Evolutionary conservation across 2,888 invertebrate genomes (phyloP).

Genomic region (Alentia gelatinosa): DNA sequence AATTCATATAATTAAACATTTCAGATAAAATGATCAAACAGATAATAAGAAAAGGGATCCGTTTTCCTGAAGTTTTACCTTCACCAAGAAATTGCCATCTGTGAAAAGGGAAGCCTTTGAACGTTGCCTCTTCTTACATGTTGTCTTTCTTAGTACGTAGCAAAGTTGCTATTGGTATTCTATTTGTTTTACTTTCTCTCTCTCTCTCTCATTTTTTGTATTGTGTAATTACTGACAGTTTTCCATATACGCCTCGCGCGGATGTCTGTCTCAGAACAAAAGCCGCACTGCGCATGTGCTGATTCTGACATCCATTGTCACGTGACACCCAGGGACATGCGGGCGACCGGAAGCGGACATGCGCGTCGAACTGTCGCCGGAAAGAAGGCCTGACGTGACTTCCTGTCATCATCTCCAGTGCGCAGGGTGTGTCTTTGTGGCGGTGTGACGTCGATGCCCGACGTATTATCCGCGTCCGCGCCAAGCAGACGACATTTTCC

Average conservation of each 20-base stretch:
- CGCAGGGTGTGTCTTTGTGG: background rate
- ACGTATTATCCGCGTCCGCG: background rate
- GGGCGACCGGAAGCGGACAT: background rate
- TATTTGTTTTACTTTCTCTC: too few relatives aligned
- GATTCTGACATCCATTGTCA: background rate
- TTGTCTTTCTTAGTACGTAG: too few relatives aligned
- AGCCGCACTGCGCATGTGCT: background rate
- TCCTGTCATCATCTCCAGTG: conserved; percentile 3
- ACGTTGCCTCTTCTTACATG: too few relatives aligned
- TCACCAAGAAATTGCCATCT: too few relatives aligned
- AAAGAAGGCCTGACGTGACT: conserved; percentile 12
- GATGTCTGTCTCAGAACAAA: background rate
- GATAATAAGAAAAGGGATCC: too few relatives aligned
- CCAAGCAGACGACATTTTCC: background rate
- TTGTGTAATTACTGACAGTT: background rate
- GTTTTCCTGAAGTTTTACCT: too few relatives aligned
- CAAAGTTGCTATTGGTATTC: too few relatives aligned
- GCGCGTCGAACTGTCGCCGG: background rate
- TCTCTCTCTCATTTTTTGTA: too few relatives aligned
- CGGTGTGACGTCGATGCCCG: background rate
- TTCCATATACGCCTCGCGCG: background rate
- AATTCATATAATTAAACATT: too few relatives aligned
- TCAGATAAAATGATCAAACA: too few relatives aligned
- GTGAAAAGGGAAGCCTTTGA: too few relatives aligned
- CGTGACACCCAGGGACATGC: background rate